These are phyloP conservation scores for Halisarca cf. caerulea DNA, from an alignment of 37 sponge, comb jelly and placozoan species.

Conservation along the genomic window DNA sequence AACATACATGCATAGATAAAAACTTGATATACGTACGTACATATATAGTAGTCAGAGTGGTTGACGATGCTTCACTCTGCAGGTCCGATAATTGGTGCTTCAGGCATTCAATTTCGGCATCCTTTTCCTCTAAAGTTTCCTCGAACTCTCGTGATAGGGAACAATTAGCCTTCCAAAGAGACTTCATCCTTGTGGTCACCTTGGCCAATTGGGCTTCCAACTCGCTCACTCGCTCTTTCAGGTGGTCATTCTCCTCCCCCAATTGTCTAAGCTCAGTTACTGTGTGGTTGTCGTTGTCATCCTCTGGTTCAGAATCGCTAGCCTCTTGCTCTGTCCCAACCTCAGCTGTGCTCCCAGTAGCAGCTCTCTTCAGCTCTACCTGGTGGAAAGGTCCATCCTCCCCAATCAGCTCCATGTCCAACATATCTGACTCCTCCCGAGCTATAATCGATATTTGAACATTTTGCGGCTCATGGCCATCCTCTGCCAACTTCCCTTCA, in stretches of 20 bases:
- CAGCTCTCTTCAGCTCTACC: too few relatives aligned
- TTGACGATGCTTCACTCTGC: too few relatives aligned
- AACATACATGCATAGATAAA: too few relatives aligned
- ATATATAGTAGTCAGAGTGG: too few relatives aligned
- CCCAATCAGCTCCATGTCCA: not conserved
- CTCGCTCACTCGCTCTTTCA: not conserved
- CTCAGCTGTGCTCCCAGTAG: too few relatives aligned
- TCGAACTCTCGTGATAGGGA: not conserved
- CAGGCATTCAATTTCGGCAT: not conserved
- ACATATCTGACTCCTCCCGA: too few relatives aligned
- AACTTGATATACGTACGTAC: too few relatives aligned
- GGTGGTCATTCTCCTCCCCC: not conserved
- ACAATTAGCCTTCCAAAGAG: not conserved
- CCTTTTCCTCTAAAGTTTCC: not conserved
- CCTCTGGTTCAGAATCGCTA: not conserved
- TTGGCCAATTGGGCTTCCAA: not conserved
- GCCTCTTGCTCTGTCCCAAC: too few relatives aligned
- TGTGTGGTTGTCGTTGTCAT: too few relatives aligned
- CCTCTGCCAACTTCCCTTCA: constrained; percentile 18
- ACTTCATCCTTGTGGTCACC: not conserved
- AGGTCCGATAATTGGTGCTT: too few relatives aligned
- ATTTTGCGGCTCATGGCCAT: not conserved
- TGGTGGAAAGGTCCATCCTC: not conserved
- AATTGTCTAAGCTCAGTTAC: too few relatives aligned
- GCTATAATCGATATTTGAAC: not conserved